phyloP scores from a whole-genome alignment of 2,888 invertebrate genomes.

The Leucophora obtusa region DNA sequence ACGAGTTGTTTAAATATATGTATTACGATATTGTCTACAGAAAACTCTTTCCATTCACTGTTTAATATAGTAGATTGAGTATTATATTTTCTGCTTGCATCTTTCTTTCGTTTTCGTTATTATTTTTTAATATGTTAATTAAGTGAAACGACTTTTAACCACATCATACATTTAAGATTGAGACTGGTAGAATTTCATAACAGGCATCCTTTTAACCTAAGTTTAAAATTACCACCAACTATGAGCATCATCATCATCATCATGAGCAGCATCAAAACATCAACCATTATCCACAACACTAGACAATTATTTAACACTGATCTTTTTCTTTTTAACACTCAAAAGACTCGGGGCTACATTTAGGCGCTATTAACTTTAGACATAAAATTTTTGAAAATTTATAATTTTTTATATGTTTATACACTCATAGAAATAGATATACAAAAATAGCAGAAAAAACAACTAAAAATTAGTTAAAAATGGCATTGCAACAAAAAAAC shows the following conservation, averaged over 20 bases:
- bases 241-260: constrained; percentile 33
- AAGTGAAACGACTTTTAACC: constrained; percentile 48
- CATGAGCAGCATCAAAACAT: constrained; percentile 30
- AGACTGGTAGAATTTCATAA: not conserved
- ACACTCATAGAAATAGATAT: no score
- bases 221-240: constrained; percentile 12
- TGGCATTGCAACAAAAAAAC: no score
- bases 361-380: no score
- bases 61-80: not conserved
- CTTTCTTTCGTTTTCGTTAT: constrained; percentile 9
- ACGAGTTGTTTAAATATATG: no score
- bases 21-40: no score
- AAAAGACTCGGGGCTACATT: no score
- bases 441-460: no score
- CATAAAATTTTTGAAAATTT: no score
- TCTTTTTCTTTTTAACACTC: not conserved
- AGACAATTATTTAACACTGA: constrained; percentile 16
- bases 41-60: no score
- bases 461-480: no score
- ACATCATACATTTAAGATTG: constrained; percentile 22
- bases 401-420: no score
- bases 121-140: constrained; percentile 54
- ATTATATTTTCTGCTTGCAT: not conserved
- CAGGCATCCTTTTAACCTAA: not conserved
- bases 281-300: not conserved